These are phyloP conservation scores for Chymomyza caudatula DNA, from an alignment of 2,888 invertebrate species.

Conservation along the genomic window DNA sequence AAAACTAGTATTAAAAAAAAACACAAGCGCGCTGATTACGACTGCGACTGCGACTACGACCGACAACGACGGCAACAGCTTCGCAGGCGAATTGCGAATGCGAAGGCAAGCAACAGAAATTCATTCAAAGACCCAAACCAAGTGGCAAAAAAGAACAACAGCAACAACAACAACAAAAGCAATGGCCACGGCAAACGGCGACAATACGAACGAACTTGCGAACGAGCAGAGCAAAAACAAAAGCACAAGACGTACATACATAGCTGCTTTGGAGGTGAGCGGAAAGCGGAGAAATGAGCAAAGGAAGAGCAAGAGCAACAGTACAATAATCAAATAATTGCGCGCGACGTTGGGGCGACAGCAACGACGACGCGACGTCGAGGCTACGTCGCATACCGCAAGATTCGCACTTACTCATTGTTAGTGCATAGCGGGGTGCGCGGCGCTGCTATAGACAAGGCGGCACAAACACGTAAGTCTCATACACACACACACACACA, in stretches of 20 bases:
- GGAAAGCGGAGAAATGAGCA: conserved; percentile 36
- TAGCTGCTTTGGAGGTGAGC: conserved; percentile 1
- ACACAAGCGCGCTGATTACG: no score
- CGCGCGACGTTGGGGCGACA: conserved; percentile 29
- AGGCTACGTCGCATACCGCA: conserved; percentile 53
- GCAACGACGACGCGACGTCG: conserved; percentile 11
- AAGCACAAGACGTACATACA: conserved; percentile 32
- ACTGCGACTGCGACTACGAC: not conserved
- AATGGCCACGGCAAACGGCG: conserved; percentile 27
- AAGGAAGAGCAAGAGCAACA: conserved; percentile 12
- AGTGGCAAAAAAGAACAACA: conserved; percentile 42
- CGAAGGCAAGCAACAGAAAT: conserved; percentile 67
- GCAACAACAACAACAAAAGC: conserved; percentile 33
- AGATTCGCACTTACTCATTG: conserved; percentile 61
- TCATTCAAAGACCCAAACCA: conserved; percentile 73
- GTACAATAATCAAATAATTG: conserved; percentile 64
- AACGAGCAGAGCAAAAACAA: conserved; percentile 63
- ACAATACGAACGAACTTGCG: conserved; percentile 38
- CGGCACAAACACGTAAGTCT: not conserved
- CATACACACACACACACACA: not conserved
- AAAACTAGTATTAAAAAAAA: not conserved
- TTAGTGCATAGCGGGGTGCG: not conserved
- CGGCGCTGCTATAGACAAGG: not conserved
- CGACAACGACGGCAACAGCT: conserved; percentile 37
- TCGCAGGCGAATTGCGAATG: conserved; percentile 73